Evolutionary conservation across 2,888 invertebrate genomes (phyloP).

Genomic region (Acleris cristana): DNA sequence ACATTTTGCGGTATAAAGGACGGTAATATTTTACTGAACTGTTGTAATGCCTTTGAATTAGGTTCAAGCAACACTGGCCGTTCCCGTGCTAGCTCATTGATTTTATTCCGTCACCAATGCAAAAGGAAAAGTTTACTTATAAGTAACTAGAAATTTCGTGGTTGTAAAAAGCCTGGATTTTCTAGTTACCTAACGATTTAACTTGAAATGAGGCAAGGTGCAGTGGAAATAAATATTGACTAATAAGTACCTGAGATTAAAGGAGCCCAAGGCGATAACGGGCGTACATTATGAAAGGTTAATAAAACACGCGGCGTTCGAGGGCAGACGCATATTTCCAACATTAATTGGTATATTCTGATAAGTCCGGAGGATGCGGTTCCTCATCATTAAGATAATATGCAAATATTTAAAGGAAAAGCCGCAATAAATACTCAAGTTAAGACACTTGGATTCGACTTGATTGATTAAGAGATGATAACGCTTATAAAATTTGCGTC

Average conservation of each 20-base stretch:
- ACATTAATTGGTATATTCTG: constrained; percentile 77
- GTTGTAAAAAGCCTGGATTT: no score
- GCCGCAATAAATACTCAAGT: constrained; percentile 59
- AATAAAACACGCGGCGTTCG: constrained; percentile 65
- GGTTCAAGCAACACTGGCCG: constrained; percentile 25
- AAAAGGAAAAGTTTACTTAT: no score
- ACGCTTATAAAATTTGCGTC: constrained; percentile 52
- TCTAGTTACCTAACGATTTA: no score
- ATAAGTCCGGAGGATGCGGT: constrained; percentile 66
- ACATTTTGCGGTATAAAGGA: constrained; percentile 67
- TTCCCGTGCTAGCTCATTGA: no score
- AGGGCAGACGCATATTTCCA: constrained; percentile 66
- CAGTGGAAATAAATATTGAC: constrained; percentile 45
- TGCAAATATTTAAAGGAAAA: constrained; percentile 66
- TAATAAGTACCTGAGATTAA: constrained; percentile 64
- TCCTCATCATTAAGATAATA: constrained; percentile 77
- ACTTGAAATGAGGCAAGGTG: not conserved
- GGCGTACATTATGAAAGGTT: constrained; percentile 68
- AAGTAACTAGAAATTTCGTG: no score
- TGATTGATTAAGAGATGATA: constrained; percentile 69
- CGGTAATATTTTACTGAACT: constrained; percentile 61
- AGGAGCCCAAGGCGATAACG: constrained; percentile 68
- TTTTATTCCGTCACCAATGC: no score
- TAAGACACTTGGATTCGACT: constrained; percentile 56
- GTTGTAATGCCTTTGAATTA: constrained; percentile 55